Base-by-base conservation (phyloP, 1,140 invertebrate genomes). In the Andricus grossulariae region DNA sequence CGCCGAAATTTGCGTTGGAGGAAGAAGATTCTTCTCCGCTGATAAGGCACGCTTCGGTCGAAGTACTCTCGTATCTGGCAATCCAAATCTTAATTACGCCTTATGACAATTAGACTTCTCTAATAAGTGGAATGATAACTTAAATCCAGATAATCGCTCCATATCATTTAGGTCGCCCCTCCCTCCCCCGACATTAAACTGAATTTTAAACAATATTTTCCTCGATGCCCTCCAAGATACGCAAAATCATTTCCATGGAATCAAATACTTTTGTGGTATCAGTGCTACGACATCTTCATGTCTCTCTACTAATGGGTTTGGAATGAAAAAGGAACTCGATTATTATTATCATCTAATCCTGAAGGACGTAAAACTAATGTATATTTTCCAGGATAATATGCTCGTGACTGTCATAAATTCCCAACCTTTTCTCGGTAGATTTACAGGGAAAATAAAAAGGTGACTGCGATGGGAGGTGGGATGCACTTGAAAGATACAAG, bases 31-130 rank as follows among this genome's bases (percentile, higher is more conserved):
- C 32, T 66, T 66, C 39, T 16, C 8, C 0, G 32, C 13, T 32
- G 60, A 66, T 66, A 66, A 66, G 60, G 32, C 60, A 66, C 60
- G 60, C 15, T 16, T 66, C 4, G 60, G 39, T 45, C 15, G 16
- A 66, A 66, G 60, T 39, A 66, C 60, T 66, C 60, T 66, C 32
- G n/a, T 66, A 66, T 66, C 60, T 39, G 25, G 60, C n/a, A 66
- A 66, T 39, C 60, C 15, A 66, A 66, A 66, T 66, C 60, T 66
- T 39, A 66, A 66, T 66, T 66, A 66, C 60, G 39, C 45, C 60
- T 66, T 39, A 39, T 25, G 21, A 66, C 19, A 66, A 66, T 66
- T 13, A 66, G 15, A 45, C 60, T 66, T n/a, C 60, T 66, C 15
- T 66, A 39, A 66, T 66, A 66, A 66, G 25, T 16, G 25, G 25